Conservation (phyloP, 2,888 invertebrate species). For the Pollenia angustigena region DNA sequence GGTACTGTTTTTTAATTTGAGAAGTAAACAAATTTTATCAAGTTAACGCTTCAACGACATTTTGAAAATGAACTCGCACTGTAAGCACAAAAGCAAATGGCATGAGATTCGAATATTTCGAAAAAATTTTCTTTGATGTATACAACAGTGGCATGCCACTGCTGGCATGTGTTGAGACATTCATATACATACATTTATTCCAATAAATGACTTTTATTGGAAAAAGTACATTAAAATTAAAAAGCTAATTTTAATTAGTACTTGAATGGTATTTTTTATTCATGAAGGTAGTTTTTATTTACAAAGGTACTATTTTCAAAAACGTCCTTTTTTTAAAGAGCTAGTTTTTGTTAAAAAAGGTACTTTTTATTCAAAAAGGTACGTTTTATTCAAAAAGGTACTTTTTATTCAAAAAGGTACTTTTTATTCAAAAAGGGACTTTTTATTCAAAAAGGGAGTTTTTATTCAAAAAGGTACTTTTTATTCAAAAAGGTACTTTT, state of each 20-base stretch:
- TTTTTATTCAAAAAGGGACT: neutral
- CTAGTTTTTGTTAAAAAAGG: neutral
- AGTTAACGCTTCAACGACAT: too few relatives aligned
- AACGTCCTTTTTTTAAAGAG: neutral
- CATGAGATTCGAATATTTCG: neutral
- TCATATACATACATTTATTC: neutral
- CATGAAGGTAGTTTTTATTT: neutral
- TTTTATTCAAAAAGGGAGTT: neutral
- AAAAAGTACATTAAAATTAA: neutral
- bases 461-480: neutral
- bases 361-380: neutral
- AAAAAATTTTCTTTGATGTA: neutral
- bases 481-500: neutral
- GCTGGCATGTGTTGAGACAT: neutral
- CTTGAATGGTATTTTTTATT: neutral
- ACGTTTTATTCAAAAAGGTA: neutral
- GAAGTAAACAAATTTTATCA: too few relatives aligned
- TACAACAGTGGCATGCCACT: neutral
- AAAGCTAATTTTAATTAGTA: neutral
- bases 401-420: neutral
- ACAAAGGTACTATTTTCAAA: neutral
- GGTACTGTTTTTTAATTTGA: too few relatives aligned
- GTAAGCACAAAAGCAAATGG: too few relatives aligned
- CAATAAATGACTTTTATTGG: neutral
- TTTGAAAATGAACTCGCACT: too few relatives aligned